Percentiles rank a stretch among this genome's conserved stretches.
phyloP scores from a whole-genome alignment of 2,888 invertebrate genomes.

The Leptinotarsa juncta region DNA sequence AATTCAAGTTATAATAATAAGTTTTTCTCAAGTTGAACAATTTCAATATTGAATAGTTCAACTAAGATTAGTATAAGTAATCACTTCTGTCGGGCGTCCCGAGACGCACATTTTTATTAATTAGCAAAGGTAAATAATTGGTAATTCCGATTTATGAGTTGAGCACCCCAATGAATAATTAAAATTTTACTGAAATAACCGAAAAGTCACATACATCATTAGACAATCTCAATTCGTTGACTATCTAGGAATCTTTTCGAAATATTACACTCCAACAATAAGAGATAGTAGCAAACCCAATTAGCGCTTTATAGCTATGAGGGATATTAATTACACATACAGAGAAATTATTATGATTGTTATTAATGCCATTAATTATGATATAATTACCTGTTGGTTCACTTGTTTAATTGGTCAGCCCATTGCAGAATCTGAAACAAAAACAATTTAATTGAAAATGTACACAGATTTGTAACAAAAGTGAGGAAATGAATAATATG shows the following conservation, averaged over 20 bases:
- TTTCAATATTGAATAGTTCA: no score
- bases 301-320: conserved; percentile 22
- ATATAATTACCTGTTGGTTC: conserved; percentile 35
- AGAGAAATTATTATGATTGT: conserved; percentile 25
- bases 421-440: conserved; percentile 48
- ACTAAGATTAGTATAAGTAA: no score
- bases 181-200: no score
- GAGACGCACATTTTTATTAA: no score
- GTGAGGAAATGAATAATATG: background rate
- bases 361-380: conserved; percentile 26
- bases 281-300: conserved; percentile 26
- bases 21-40: no score
- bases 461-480: background rate
- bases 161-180: no score
- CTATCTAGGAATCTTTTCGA: background rate
- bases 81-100: no score
- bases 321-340: conserved; percentile 24
- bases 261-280: conserved; percentile 20
- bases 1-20: no score
- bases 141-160: no score
- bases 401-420: conserved; percentile 36
- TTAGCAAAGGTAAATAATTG: no score
- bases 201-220: no score
- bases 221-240: background rate
- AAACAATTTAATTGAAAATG: conserved; percentile 21